phyloP scores from a whole-genome alignment of 53 echinoderm and acorn worm species.

The Zoroaster sp. region DNA sequence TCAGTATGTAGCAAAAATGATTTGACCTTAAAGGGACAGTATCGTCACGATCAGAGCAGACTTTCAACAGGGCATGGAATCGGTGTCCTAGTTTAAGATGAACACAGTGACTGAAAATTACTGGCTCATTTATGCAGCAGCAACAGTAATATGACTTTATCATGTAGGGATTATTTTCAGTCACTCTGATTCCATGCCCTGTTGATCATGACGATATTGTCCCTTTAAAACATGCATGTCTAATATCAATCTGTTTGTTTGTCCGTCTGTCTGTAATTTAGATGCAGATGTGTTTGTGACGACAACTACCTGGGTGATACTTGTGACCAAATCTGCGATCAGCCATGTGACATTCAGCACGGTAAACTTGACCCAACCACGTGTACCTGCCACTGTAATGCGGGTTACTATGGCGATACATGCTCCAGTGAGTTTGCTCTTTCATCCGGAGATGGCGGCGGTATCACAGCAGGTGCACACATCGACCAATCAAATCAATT shows the following conservation, averaged over 20 bases:
- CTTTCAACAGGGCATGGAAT: too few species aligned
- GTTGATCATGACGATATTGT: too few species aligned
- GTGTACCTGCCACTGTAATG: constrained; percentile 6
- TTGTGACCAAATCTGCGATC: constrained; percentile 4
- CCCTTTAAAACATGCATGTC: too few species aligned
- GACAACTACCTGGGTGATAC: constrained; percentile 41
- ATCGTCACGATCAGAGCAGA: too few species aligned
- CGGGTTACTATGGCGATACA: constrained; percentile 29
- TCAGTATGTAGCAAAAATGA: too few species aligned
- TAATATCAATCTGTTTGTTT: neutral
- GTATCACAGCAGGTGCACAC: constrained; percentile 57
- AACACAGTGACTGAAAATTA: too few species aligned
- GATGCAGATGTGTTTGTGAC: constrained; percentile 54
- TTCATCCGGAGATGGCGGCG: constrained; percentile 41
- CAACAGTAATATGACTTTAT: too few species aligned
- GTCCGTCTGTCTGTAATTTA: neutral
- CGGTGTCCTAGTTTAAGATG: too few species aligned
- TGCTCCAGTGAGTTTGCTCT: constrained; percentile 42
- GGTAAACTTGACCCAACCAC: constrained; percentile 15
- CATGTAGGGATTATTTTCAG: too few species aligned
- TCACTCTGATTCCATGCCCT: too few species aligned
- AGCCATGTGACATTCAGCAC: constrained; percentile 19
- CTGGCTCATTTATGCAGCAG: too few species aligned
- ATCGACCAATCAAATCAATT: constrained; percentile 45
- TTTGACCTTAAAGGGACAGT: too few species aligned